Evolutionary conservation across 1,140 invertebrate species (phyloP).

Genomic region (Drosophila pruinosa): DNA sequence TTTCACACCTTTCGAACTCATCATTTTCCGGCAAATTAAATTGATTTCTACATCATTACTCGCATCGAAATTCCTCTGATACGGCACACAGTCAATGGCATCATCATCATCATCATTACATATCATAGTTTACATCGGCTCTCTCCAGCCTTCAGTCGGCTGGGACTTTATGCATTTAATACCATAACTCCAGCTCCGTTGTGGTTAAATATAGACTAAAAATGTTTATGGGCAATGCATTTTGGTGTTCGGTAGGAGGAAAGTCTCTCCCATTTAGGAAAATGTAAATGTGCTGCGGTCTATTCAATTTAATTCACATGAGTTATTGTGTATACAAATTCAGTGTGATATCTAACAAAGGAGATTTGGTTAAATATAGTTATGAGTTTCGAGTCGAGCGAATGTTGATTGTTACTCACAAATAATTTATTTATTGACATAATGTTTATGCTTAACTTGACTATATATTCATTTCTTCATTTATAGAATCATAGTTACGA

Average conservation of each 20-base stretch:
- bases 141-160: neutral
- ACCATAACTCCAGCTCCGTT: constrained; percentile 17
- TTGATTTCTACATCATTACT: constrained; percentile 42
- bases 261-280: constrained; percentile 8
- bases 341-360: neutral
- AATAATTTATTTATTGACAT: neutral
- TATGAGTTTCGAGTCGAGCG: neutral
- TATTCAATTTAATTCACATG: constrained; percentile 13
- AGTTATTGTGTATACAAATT: constrained; percentile 15
- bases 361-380: neutral
- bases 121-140: constrained; percentile 30
- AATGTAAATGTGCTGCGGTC: neutral
- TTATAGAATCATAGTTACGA: too few relatives aligned
- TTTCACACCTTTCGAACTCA: constrained; percentile 66
- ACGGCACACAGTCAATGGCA: constrained; percentile 21
- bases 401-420: neutral
- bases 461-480: too few relatives aligned
- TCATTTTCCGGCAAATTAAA: constrained; percentile 40
- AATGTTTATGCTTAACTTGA: too few relatives aligned
- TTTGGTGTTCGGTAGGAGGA: neutral
- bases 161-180: constrained; percentile 55
- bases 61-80: neutral
- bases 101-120: constrained; percentile 47
- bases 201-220: constrained; percentile 53
- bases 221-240: constrained; percentile 30